phyloP scores from a whole-genome alignment of 1,140 invertebrate genomes.

The Dysdera silvatica region DNA sequence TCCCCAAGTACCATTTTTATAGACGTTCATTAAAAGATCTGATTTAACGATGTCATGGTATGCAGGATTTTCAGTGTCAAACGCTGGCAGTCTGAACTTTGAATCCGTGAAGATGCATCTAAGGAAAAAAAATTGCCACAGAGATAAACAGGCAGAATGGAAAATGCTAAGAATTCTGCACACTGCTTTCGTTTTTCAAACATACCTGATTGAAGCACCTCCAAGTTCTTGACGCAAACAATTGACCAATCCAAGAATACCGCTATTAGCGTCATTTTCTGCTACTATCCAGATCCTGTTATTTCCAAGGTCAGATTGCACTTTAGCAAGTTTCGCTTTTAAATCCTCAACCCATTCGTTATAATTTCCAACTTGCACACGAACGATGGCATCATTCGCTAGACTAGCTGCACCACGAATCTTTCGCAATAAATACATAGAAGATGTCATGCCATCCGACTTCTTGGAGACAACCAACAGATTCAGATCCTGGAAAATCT shows the following conservation, averaged over 20 bases:
- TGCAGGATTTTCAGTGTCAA: slow-evolving; percentile 3
- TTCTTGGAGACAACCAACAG: slow-evolving; percentile 36
- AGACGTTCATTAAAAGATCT: slow-evolving; percentile 76
- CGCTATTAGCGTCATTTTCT: slow-evolving; percentile 50
- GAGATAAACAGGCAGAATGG: no score
- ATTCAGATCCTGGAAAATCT: slow-evolving; percentile 25
- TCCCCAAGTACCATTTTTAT: slow-evolving; percentile 71
- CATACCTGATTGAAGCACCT: slow-evolving; percentile 60
- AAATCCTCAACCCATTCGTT: slow-evolving; percentile 63
- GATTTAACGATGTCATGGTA: slow-evolving; percentile 47
- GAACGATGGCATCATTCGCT: slow-evolving; percentile 40
- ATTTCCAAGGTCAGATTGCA: slow-evolving; percentile 44
- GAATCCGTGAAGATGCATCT: slow-evolving; percentile 22
- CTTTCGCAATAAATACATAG: slow-evolving; percentile 40
- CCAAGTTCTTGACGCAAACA: slow-evolving; percentile 78
- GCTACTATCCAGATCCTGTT: slow-evolving; percentile 61
- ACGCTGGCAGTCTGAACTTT: slow-evolving; percentile 2
- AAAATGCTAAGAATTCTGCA: no score
- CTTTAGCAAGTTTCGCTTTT: slow-evolving; percentile 45
- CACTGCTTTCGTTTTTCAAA: no score
- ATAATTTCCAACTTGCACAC: slow-evolving; percentile 42
- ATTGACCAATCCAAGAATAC: slow-evolving; percentile 77
- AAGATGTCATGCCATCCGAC: slow-evolving; percentile 39
- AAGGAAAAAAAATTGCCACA: not conserved
- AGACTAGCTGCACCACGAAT: slow-evolving; percentile 15